Conservation (phyloP, 2,888 invertebrate species). For the Megamerina dolium region DNA sequence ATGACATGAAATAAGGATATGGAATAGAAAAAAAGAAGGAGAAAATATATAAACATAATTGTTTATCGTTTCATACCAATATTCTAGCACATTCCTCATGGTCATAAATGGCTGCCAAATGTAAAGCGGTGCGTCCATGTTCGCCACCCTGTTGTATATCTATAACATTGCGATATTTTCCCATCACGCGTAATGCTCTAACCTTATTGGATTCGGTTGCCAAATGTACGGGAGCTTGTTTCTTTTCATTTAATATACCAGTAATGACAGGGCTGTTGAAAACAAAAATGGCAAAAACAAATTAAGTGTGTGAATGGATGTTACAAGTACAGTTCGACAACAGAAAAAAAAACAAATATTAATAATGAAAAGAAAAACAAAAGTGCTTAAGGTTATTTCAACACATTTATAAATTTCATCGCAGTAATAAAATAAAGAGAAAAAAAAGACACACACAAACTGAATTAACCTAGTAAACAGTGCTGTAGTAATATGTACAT, state of each 20-base stretch:
- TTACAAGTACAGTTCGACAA: background rate
- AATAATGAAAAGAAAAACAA: background rate
- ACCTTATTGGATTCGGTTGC: slow-evolving; percentile 74
- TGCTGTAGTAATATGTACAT: no score
- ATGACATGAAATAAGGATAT: no score
- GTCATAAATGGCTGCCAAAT: slow-evolving; percentile 79
- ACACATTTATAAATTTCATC: background rate
- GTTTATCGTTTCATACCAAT: slow-evolving; percentile 65
- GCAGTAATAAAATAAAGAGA: background rate
- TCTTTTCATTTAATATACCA: slow-evolving; percentile 65
- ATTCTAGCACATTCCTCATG: slow-evolving; percentile 75
- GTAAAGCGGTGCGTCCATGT: slow-evolving; percentile 74
- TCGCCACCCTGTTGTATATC: slow-evolving; percentile 69
- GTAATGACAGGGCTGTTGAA: slow-evolving; percentile 60
- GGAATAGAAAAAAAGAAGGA: no score
- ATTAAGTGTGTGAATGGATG: background rate
- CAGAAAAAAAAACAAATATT: slow-evolving; percentile 4
- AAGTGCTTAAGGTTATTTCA: background rate
- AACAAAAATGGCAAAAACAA: slow-evolving; percentile 1
- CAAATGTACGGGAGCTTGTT: slow-evolving; percentile 72
- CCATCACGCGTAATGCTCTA: slow-evolving; percentile 62
- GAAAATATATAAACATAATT: no score
- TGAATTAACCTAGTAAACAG: no score
- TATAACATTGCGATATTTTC: slow-evolving; percentile 61
- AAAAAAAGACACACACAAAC: background rate